A percentile compares a stretch with the other conserved stretches of the same genome.
These are phyloP conservation scores for Taeniopygia guttata DNA, from an alignment of 2,797 vertebrate genomes.

Conservation along the genomic window DNA sequence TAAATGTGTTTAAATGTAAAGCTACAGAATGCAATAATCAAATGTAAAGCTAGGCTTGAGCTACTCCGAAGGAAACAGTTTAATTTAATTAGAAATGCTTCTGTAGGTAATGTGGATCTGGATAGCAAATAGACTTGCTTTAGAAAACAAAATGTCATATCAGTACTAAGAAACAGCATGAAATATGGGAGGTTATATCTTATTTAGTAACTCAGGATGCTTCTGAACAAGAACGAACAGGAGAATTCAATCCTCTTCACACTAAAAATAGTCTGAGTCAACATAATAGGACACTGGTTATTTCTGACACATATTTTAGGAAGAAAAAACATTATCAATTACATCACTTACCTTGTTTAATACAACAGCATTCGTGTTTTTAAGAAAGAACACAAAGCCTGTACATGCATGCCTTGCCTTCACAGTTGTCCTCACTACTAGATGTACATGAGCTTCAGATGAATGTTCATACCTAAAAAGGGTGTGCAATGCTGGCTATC, in stretches of 20 bases:
- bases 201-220: background rate
- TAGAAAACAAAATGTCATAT: background rate
- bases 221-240: background rate
- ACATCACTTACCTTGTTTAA: background rate
- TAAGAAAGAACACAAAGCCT: background rate
- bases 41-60: background rate
- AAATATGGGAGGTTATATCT: background rate
- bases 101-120: background rate
- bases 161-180: background rate
- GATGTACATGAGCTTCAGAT: too few relatives aligned
- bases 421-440: too few relatives aligned
- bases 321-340: background rate
- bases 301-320: background rate
- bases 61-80: background rate
- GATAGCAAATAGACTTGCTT: background rate
- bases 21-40: background rate
- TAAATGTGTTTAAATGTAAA: background rate
- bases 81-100: background rate
- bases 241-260: background rate
- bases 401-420: too few relatives aligned
- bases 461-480: too few relatives aligned
- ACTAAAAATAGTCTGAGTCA: background rate
- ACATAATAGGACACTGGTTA: background rate
- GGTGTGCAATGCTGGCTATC: too few relatives aligned
- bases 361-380: background rate